Base-by-base conservation (phyloP, 2,888 invertebrate genomes). In the Apodemia mormo region DNA sequence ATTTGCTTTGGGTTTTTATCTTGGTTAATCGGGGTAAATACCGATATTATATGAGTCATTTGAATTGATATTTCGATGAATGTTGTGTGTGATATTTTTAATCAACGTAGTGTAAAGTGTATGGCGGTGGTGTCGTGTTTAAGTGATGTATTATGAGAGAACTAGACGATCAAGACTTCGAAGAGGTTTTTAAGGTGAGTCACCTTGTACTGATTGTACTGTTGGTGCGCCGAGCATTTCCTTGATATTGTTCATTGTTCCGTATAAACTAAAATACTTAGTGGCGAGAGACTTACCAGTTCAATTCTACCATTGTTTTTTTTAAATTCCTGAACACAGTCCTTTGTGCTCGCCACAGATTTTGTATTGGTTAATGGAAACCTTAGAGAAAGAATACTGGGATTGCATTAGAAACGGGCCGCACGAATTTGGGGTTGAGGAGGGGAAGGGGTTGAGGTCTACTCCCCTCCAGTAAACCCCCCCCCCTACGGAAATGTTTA, bases 111-210 rank as follows among this genome's bases (percentile, higher is more conserved):
- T 33, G 12, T 14, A 30, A 12, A 12, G 5, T 61, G 12, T 12
- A 12, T 8, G 3, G 1, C 33, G 33, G 33, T 33, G 12, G 58
- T 65, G 29, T 70, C 65, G 9, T 49, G 33, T 68, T 58, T 30
- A 58, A 30, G 58, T 61, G 58, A 33, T 61, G 58, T 68, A 72
- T 65, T 70, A 75, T 75, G 74, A 33, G 65, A 9, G 66, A 73
- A 33, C 68, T 70, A 30, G 58, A 61, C 30, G 58, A 22, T 6
- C 12, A 58, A 64, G 68, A 70, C 40, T 61, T 68, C 52, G 68
- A 68, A 12, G 58, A 61, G 3, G 52, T 12, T 30, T 71, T 68
- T 7, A 61, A 68, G 61, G 61, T 61, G 61, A 61, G 61, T 61
- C 61, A 61, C 61, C 61, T 61, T 33, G 61, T 30, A 61, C 61